Base-by-base conservation (phyloP, 2,113 vertebrate species). In the Seriola rivoliana region DNA sequence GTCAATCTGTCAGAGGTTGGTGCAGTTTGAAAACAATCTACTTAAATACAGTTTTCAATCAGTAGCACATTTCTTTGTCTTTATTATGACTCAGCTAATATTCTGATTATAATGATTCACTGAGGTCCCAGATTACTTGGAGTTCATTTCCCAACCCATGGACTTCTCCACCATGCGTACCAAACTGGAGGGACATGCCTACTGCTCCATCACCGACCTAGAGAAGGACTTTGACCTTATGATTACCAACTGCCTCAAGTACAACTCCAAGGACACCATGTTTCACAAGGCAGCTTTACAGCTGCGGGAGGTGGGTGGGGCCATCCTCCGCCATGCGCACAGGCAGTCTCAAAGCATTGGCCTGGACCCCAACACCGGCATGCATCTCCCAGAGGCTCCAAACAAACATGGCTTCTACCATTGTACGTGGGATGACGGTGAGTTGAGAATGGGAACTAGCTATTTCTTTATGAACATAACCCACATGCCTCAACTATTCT, bases 121-220 rank as follows among this genome's bases (percentile, higher is more conserved):
- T 90, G 94, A 99, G 98, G 98, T 99, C 95, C 98, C 98, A 95
- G 98, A 99, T 96, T 99, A 99, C 95, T 93, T 98, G 95, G 97
- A 99, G 96, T 99, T 99, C 94, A 96, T 99, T 94, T 95, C 97
- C 92, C 96, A 97, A 90, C 98, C 98, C 93, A 99, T 99, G 98
- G 98, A 99, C 95, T 97, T 99, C 95, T 97, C 97, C 88, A 97
- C 97, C 87, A 99, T 99, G 98, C 96, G 96, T 63, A 94, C 90
- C 93, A 99, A 98, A 92, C 95, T 99, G 94, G 98, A 99, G 88
- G 96, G 96, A 72, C 98, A 99, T 59, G 96, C 96, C 84, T 99
- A 99, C 93, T 93, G 89, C 93, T 96, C 97, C 40, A 93, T 99
- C 89, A 93, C 95, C 21, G 98, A 98, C 75, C 97, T 99, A 88